These are phyloP conservation scores for Operophtera brumata DNA, from an alignment of 2,888 invertebrate species.

Conservation along the genomic window DNA sequence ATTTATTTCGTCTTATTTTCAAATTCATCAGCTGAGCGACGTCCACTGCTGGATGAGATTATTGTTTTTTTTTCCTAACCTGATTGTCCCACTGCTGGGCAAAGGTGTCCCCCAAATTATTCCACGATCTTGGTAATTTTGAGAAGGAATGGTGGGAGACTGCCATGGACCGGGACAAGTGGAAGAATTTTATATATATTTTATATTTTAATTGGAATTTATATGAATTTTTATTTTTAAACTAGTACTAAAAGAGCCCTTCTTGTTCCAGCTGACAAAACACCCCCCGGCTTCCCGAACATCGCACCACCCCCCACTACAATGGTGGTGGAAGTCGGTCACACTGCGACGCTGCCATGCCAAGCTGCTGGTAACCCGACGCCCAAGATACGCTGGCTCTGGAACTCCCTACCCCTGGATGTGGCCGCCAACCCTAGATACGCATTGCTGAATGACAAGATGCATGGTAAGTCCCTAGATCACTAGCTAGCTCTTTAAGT, in stretches of 20 bases:
- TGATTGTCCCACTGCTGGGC: no score
- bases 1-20: no score
- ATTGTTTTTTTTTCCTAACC: no score
- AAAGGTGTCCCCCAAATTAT: no score
- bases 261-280: conserved; percentile 84
- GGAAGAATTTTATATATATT: no score
- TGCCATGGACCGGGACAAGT: no score
- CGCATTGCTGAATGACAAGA: conserved; percentile 89
- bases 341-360: conserved; percentile 94
- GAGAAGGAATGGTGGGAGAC: no score
- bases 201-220: no score
- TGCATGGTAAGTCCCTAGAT: conserved; percentile 82
- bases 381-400: conserved; percentile 94
- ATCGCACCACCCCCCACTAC: conserved; percentile 90
- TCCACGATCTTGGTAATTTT: no score
- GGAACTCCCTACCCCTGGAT: conserved; percentile 94
- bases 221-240: no score
- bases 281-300: conserved; percentile 95
- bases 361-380: conserved; percentile 92
- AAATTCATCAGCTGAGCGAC: no score
- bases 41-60: no score
- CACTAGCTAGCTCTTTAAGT: background rate
- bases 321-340: conserved; percentile 97
- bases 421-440: conserved; percentile 91
- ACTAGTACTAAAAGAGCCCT: background rate